These are phyloP conservation scores for Pammene aurita DNA, from an alignment of 2,888 invertebrate species.

Conservation along the genomic window DNA sequence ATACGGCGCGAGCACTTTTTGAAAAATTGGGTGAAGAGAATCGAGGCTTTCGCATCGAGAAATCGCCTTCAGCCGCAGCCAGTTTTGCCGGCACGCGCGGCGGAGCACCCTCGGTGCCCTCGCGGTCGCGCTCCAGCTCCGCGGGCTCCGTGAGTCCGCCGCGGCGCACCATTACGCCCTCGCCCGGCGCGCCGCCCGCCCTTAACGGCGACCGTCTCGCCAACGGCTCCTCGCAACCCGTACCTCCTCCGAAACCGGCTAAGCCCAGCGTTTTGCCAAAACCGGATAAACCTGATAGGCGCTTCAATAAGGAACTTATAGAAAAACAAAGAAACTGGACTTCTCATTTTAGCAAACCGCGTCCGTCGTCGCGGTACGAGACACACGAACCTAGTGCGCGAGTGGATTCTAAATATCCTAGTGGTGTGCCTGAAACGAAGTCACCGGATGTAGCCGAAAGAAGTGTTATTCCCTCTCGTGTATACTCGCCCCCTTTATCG, in stretches of 20 bases:
- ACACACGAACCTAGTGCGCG: constrained; percentile 56
- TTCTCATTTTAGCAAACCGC: constrained; percentile 92
- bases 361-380: constrained; percentile 74
- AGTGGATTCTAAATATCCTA: constrained; percentile 66
- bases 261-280: constrained; percentile 86
- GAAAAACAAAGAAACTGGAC: constrained; percentile 97
- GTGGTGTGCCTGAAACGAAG: constrained; percentile 68
- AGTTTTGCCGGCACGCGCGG: constrained; percentile 82
- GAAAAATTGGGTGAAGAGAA: constrained; percentile 93
- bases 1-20: constrained; percentile 95
- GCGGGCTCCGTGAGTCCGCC: constrained; percentile 85
- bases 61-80: constrained; percentile 82
- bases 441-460: constrained; percentile 70
- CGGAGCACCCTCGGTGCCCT: constrained; percentile 78
- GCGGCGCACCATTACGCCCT: constrained; percentile 81
- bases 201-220: constrained; percentile 71
- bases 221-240: constrained; percentile 74
- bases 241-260: constrained; percentile 70
- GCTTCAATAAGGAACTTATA: constrained; percentile 92
- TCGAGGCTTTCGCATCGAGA: constrained; percentile 83
- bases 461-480: constrained; percentile 73
- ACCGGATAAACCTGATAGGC: constrained; percentile 92
- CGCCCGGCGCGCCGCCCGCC: constrained; percentile 71
- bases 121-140: constrained; percentile 86
- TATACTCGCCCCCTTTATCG: constrained; percentile 80